Evolutionary conservation across 2,888 invertebrate species (phyloP).

Genomic region (Macrosiphum euphorbiae): DNA sequence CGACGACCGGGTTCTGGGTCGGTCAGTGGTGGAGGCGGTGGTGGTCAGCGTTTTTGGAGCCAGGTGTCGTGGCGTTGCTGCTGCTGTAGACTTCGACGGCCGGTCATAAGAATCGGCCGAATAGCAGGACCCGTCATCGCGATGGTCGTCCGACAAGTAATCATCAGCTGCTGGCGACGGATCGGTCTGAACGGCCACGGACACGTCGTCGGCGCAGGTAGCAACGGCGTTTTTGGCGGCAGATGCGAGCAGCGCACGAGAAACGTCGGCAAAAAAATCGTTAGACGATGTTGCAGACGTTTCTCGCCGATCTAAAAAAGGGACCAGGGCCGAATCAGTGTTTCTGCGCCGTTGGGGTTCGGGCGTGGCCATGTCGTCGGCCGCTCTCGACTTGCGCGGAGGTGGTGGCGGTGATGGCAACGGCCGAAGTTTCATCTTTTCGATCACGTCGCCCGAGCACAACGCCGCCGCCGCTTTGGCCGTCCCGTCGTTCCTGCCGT

Average conservation of each 20-base stretch:
- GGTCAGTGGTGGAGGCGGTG: neutral
- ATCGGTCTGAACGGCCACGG: constrained; percentile 88
- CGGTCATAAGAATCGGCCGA: constrained; percentile 8
- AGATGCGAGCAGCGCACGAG: constrained; percentile 39
- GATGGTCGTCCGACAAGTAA: constrained; percentile 12
- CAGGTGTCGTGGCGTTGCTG: neutral
- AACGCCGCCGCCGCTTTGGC: constrained; percentile 71
- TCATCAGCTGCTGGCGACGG: constrained; percentile 78
- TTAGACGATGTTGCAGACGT: constrained; percentile 51
- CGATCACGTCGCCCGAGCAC: constrained; percentile 82
- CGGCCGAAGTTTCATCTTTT: constrained; percentile 87
- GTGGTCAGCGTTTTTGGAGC: neutral
- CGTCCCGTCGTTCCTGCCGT: constrained; percentile 29
- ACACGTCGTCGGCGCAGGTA: constrained; percentile 75
- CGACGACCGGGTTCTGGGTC: constrained; percentile 31
- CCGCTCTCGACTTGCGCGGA: constrained; percentile 74
- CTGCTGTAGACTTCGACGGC: neutral
- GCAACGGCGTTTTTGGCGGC: neutral
- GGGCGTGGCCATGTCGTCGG: neutral
- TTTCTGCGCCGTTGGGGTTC: constrained; percentile 50
- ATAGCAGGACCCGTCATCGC: constrained; percentile 3
- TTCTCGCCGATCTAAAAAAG: constrained; percentile 59
- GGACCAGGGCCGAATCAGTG: constrained; percentile 48
- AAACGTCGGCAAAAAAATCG: constrained; percentile 55
- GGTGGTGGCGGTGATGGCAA: constrained; percentile 89